A percentile compares a stretch with the other conserved stretches of the same genome.
Conservation (phyloP, 2,797 vertebrate species). For the Anguilla obscura region DNA sequence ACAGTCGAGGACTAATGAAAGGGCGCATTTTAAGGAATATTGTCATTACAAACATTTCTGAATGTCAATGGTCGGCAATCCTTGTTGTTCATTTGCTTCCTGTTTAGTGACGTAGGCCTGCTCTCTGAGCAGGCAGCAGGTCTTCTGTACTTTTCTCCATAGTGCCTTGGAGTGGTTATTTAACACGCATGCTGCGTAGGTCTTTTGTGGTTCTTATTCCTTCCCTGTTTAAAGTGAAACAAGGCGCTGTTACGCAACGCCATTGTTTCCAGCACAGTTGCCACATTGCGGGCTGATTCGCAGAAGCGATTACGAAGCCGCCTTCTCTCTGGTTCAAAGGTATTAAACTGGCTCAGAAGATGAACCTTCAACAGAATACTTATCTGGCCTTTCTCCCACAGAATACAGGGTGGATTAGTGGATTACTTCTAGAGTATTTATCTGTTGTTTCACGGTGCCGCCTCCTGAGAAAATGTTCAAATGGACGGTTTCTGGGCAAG, state of each 20-base stretch:
- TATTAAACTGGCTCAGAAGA: not conserved
- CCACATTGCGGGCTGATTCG: slow-evolving; percentile 43
- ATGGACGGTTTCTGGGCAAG: not conserved
- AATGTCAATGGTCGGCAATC: not conserved
- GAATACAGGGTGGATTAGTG: not conserved
- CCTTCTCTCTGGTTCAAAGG: not conserved
- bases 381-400: not conserved
- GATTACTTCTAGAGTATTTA: slow-evolving; percentile 22
- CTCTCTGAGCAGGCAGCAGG: not conserved
- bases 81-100: not conserved
- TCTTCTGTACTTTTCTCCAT: not conserved
- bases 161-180: not conserved
- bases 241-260: slow-evolving; percentile 59
- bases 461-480: slow-evolving; percentile 28
- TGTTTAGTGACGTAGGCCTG: not conserved
- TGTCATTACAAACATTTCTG: not conserved
- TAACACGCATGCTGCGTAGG: slow-evolving; percentile 36
- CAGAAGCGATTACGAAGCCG: slow-evolving; percentile 29
- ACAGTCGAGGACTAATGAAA: not conserved
- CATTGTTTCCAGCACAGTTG: slow-evolving; percentile 45
- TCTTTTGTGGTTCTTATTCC: slow-evolving; percentile 34
- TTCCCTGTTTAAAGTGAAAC: slow-evolving; percentile 35
- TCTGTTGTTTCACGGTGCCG: slow-evolving; percentile 15
- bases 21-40: not conserved
- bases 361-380: not conserved